Evolutionary conservation across 2,797 vertebrate genomes (phyloP).

Genomic region (Sebastes steindachneri): DNA sequence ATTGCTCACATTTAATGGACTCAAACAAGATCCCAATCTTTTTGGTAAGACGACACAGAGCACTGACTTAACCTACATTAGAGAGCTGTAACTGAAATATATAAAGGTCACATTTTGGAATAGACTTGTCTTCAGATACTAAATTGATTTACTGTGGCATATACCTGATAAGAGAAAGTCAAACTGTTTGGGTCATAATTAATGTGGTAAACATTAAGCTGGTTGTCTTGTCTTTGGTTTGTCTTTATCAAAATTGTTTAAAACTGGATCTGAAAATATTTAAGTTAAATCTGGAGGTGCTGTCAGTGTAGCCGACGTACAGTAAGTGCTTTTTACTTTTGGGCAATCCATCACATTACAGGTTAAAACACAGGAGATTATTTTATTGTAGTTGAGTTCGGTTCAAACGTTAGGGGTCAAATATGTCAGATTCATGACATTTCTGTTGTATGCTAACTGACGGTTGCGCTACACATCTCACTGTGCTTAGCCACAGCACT

Average conservation of each 20-base stretch:
- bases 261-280: background rate
- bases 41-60: background rate
- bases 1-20: background rate
- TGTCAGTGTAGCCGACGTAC: background rate
- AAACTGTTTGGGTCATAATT: background rate
- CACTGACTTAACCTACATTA: background rate
- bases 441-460: background rate
- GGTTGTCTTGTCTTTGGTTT: conserved; percentile 37
- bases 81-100: background rate
- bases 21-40: background rate
- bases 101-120: background rate
- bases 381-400: background rate
- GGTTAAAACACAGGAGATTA: background rate
- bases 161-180: background rate
- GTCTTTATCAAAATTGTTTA: background rate
- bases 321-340: background rate
- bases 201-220: background rate
- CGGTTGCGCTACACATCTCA: background rate
- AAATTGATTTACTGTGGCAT: background rate
- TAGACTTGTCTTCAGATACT: background rate
- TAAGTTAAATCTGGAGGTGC: background rate
- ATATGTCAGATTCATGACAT: background rate
- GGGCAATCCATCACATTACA: background rate
- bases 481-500: background rate
- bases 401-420: background rate